phyloP scores from a whole-genome alignment of 2,888 invertebrate genomes.

The Drosophila mimetica region DNA sequence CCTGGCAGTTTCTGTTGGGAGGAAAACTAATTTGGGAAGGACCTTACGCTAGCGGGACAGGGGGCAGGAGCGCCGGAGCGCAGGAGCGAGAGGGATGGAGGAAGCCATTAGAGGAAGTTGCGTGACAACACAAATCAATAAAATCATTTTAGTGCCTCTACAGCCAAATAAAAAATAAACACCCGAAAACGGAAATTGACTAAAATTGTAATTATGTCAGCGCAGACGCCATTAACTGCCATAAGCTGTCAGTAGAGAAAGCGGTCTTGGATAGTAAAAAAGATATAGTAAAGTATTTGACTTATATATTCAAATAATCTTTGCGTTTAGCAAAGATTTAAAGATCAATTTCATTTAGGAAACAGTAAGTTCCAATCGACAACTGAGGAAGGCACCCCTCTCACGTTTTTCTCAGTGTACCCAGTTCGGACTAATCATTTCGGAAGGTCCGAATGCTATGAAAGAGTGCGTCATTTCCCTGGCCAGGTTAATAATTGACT shows the following conservation, averaged over 20 bases:
- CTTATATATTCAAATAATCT: too few relatives aligned
- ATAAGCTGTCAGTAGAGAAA: constrained; percentile 1
- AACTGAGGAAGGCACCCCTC: too few relatives aligned
- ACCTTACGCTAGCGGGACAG: neutral
- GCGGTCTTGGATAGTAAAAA: neutral
- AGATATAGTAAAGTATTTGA: too few relatives aligned
- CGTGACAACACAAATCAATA: constrained; percentile 80
- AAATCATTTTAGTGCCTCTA: constrained; percentile 62
- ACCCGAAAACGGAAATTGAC: constrained; percentile 74
- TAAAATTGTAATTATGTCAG: constrained; percentile 74
- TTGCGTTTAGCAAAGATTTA: too few relatives aligned
- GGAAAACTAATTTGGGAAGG: constrained; percentile 24
- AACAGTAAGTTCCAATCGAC: too few relatives aligned
- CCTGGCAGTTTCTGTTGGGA: constrained; percentile 18
- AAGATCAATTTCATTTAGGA: too few relatives aligned
- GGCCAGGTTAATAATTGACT: constrained; percentile 60
- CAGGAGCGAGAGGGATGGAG: constrained; percentile 1
- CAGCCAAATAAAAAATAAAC: constrained; percentile 52
- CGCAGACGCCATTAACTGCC: constrained; percentile 57
- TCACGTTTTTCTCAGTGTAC: constrained; percentile 1
- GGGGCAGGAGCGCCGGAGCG: neutral
- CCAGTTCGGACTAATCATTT: constrained; percentile 11
- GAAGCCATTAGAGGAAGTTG: constrained; percentile 57
- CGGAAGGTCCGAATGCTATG: constrained; percentile 4
- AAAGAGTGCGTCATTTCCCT: constrained; percentile 47